A percentile compares a stretch with the other conserved stretches of the same genome.
Conservation (phyloP, 2,888 invertebrate species). For the Glaucopsyche alexis region DNA sequence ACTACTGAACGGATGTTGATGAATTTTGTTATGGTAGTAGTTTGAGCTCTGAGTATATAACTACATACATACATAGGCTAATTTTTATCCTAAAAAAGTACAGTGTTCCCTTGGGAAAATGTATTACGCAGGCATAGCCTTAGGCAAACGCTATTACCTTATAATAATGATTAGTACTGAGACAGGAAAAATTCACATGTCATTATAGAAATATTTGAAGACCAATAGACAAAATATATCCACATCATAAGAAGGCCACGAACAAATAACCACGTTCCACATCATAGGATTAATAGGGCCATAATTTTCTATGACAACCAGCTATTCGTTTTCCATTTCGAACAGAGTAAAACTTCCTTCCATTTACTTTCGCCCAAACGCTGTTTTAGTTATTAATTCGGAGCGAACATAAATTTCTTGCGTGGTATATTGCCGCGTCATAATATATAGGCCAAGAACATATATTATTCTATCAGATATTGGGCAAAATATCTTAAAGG, state of each 20-base stretch:
- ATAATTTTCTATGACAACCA: conserved; percentile 1
- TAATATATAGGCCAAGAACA: too few relatives aligned
- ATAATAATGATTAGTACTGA: background rate
- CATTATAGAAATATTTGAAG: background rate
- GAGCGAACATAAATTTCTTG: background rate
- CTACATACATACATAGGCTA: too few relatives aligned
- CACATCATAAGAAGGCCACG: background rate
- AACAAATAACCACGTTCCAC: background rate
- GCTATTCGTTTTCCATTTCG: background rate
- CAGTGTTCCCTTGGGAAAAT: too few relatives aligned
- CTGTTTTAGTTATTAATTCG: background rate
- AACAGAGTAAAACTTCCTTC: background rate
- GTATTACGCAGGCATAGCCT: too few relatives aligned
- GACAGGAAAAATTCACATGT: background rate
- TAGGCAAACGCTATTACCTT: too few relatives aligned
- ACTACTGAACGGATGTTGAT: too few relatives aligned
- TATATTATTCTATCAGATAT: too few relatives aligned
- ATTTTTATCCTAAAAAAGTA: too few relatives aligned
- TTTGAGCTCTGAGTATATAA: too few relatives aligned
- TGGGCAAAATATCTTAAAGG: too few relatives aligned
- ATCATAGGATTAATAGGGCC: background rate
- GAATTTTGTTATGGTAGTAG: too few relatives aligned
- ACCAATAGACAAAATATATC: background rate
- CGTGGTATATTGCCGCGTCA: too few relatives aligned
- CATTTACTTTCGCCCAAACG: background rate